Evolutionary conservation across 1,140 invertebrate species (phyloP).

Genomic region (Eumaeus atala): DNA sequence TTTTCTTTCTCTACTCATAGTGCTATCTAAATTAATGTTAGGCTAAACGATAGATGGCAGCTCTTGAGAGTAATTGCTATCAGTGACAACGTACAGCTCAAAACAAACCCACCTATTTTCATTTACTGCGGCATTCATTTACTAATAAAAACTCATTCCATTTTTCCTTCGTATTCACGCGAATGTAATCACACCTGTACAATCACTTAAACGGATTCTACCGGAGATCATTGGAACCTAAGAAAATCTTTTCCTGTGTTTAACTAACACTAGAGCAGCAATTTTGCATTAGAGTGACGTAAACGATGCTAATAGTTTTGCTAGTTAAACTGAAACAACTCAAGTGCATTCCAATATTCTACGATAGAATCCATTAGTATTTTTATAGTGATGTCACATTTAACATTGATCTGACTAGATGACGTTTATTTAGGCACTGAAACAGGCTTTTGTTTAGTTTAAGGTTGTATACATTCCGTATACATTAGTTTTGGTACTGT

Average conservation of each 20-base stretch:
- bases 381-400: constrained; percentile 2
- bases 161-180: neutral
- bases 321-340: no score
- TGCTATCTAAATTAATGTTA: constrained; percentile 13
- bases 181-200: no score
- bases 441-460: constrained; percentile 27
- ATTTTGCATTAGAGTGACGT: no score
- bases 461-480: constrained; percentile 5
- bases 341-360: no score
- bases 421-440: constrained; percentile 30
- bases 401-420: constrained; percentile 6
- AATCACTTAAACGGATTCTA: no score
- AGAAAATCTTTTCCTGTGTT: no score
- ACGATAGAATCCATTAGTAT: neutral
- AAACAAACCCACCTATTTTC: constrained; percentile 13
- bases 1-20: constrained; percentile 10
- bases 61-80: constrained; percentile 8
- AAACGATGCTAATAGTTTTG: no score
- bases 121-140: no score
- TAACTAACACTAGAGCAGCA: no score
- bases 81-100: neutral
- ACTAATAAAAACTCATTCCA: neutral
- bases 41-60: constrained; percentile 13
- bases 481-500: no score
- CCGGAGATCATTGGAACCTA: no score